Conservation (phyloP, 2,888 invertebrate species). For the Nomada ruficornis region DNA sequence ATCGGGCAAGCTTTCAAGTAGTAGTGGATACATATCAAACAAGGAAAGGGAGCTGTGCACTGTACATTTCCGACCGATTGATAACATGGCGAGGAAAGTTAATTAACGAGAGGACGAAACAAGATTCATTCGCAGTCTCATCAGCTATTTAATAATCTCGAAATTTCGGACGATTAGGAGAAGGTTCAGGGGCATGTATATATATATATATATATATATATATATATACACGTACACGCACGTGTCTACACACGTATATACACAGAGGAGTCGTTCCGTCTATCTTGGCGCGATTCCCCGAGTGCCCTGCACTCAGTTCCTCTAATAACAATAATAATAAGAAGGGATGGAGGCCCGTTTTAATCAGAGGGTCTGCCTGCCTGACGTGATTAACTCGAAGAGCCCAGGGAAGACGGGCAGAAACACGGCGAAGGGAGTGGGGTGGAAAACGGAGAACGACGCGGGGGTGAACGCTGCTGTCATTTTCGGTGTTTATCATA, state of each 20-base stretch:
- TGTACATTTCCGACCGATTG: slow-evolving; percentile 51
- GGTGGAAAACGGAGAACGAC: slow-evolving; percentile 54
- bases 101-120: slow-evolving; percentile 73
- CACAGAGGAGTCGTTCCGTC: slow-evolving; percentile 43
- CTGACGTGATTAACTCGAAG: slow-evolving; percentile 81
- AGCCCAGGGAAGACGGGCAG: slow-evolving; percentile 53
- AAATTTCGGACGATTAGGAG: slow-evolving; percentile 73
- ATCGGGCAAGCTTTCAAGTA: no score
- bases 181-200: slow-evolving; percentile 32
- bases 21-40: neutral
- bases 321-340: slow-evolving; percentile 80
- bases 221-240: neutral
- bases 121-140: slow-evolving; percentile 72
- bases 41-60: neutral
- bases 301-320: slow-evolving; percentile 65
- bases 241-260: neutral
- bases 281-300: slow-evolving; percentile 60
- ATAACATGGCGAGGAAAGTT: slow-evolving; percentile 69
- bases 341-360: slow-evolving; percentile 77
- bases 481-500: slow-evolving; percentile 80
- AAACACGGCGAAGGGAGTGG: slow-evolving; percentile 35
- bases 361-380: slow-evolving; percentile 80
- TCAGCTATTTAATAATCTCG: slow-evolving; percentile 77
- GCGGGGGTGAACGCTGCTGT: slow-evolving; percentile 65
- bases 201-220: slow-evolving; percentile 5